Percentiles rank a stretch among this genome's conserved stretches.
Evolutionary conservation across 2,888 invertebrate genomes (phyloP).

Genomic region (Drepanosiphum platanoidis): DNA sequence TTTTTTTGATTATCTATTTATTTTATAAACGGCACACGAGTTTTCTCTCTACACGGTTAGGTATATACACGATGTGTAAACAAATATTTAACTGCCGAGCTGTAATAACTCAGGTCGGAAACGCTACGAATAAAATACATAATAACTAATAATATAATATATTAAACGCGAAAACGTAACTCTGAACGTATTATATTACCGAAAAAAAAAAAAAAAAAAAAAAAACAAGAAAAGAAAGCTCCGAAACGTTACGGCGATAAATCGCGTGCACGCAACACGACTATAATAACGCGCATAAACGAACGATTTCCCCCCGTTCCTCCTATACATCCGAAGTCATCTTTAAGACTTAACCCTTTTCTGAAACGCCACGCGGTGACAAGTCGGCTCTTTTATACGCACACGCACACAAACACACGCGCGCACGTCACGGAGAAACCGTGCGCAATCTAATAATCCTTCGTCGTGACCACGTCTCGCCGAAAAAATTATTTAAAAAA

Average conservation of each 20-base stretch:
- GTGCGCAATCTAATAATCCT: too few relatives aligned
- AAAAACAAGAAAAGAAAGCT: too few relatives aligned
- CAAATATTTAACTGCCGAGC: background rate
- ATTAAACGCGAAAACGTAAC: background rate
- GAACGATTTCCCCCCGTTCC: background rate
- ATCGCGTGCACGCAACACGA: background rate
- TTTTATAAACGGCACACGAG: too few relatives aligned
- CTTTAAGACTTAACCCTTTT: background rate
- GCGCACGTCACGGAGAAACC: too few relatives aligned
- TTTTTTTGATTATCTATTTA: too few relatives aligned
- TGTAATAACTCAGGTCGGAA: background rate
- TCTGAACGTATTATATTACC: background rate
- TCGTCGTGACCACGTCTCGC: background rate
- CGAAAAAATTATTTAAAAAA: slow-evolving; percentile 6
- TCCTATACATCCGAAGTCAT: background rate
- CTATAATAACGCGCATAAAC: background rate
- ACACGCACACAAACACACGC: background rate
- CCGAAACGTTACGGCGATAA: too few relatives aligned
- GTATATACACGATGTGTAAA: background rate
- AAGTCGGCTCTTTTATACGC: too few relatives aligned
- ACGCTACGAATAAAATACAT: background rate
- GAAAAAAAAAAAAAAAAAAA: too few relatives aligned
- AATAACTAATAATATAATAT: too few relatives aligned
- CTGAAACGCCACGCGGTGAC: background rate
- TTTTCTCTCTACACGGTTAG: too few relatives aligned